Evolutionary conservation across 2,113 vertebrate genomes (phyloP).

Genomic region (Hippocampus abdominalis): DNA sequence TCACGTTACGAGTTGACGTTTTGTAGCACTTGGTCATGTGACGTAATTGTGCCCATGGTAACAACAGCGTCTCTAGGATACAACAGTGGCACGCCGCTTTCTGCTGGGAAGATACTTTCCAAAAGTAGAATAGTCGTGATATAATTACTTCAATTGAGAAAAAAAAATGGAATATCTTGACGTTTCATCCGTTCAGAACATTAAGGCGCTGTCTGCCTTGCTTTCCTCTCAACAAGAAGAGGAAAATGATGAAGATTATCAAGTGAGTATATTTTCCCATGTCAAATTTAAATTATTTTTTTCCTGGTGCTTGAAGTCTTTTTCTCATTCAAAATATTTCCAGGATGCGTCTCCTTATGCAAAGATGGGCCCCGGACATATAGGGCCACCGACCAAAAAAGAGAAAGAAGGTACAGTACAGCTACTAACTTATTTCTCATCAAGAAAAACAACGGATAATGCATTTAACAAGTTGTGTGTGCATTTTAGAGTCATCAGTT

Average conservation of each 20-base stretch:
- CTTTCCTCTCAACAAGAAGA: slow-evolving; percentile 62
- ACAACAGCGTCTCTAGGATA: not conserved
- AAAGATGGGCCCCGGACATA: slow-evolving; percentile 72
- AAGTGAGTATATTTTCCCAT: slow-evolving; percentile 40
- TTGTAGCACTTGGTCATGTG: not conserved
- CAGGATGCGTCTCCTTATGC: slow-evolving; percentile 39
- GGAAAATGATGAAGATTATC: slow-evolving; percentile 49
- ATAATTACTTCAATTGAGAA: not conserved
- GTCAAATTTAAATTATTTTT: not conserved
- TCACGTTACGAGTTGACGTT: not conserved
- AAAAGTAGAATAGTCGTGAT: not conserved
- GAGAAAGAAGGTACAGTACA: slow-evolving; percentile 54
- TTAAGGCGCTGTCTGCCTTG: slow-evolving; percentile 77
- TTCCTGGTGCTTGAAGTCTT: not conserved
- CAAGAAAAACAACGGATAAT: too few species aligned
- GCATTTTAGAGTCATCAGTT: slow-evolving; percentile 29
- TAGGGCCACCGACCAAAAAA: slow-evolving; percentile 58
- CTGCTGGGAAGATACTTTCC: not conserved
- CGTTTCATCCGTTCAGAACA: slow-evolving; percentile 52
- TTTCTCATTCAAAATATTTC: slow-evolving; percentile 1
- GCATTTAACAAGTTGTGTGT: not conserved
- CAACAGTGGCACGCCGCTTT: not conserved
- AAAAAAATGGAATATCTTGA: slow-evolving; percentile 59
- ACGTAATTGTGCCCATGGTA: slow-evolving; percentile 25
- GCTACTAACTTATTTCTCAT: slow-evolving; percentile 9